phyloP scores from a whole-genome alignment of 2,888 invertebrate species.

The Chloroclystis v-ata region DNA sequence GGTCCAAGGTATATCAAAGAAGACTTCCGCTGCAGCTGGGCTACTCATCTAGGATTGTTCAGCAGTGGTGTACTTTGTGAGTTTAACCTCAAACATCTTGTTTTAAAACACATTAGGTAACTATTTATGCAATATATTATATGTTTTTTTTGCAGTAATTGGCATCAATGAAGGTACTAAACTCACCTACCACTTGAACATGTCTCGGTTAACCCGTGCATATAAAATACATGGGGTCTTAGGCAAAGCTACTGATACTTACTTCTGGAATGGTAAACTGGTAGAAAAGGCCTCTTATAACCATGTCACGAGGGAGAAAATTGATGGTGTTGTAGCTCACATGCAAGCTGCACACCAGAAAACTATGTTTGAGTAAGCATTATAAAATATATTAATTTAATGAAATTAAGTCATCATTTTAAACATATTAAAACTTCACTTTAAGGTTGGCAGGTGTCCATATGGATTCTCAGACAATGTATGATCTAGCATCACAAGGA shows the following conservation, averaged over 20 bases:
- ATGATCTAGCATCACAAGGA: conserved; percentile 91
- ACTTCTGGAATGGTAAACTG: conserved; percentile 83
- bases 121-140: background rate
- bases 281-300: conserved; percentile 82
- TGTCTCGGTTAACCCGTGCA: conserved; percentile 81
- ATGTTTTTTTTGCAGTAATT: conserved; percentile 76
- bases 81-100: conserved; percentile 27
- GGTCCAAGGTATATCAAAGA: conserved; percentile 85
- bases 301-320: conserved; percentile 82
- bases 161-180: conserved; percentile 84
- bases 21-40: conserved; percentile 81
- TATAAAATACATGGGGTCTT: conserved; percentile 86
- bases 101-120: background rate
- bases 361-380: conserved; percentile 88
- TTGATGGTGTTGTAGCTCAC: conserved; percentile 86
- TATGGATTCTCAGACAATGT: conserved; percentile 91
- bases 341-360: conserved; percentile 92
- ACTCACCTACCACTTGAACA: conserved; percentile 75
- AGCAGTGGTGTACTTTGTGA: conserved; percentile 87
- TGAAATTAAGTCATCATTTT: too few relatives aligned
- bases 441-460: conserved; percentile 86
- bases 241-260: conserved; percentile 86
- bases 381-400: too few relatives aligned
- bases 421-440: too few relatives aligned
- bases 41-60: conserved; percentile 79